Evolutionary conservation across 2,797 vertebrate genomes (phyloP).

Genomic region (Oreochromis grahami): DNA sequence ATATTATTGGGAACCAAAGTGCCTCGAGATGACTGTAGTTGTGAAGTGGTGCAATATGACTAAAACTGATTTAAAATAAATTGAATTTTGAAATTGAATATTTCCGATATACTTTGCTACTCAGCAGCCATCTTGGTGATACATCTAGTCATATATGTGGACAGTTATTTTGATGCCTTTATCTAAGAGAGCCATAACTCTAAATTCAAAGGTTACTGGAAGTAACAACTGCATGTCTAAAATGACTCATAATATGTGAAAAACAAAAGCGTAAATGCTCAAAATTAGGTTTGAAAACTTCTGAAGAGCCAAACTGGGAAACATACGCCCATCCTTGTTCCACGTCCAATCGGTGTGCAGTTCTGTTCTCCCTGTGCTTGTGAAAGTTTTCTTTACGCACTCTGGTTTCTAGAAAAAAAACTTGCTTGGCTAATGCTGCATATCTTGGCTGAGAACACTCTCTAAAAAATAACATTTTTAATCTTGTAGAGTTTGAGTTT

Average conservation of each 20-base stretch:
- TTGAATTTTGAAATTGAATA: not conserved
- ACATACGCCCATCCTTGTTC: not conserved
- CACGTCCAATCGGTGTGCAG: not conserved
- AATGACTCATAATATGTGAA: too few species aligned
- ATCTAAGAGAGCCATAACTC: not conserved
- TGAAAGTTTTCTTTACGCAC: not conserved
- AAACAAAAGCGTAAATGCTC: not conserved
- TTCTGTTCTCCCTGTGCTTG: not conserved
- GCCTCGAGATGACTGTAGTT: not conserved
- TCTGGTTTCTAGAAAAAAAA: not conserved
- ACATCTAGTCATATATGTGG: not conserved
- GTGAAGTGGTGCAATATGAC: not conserved
- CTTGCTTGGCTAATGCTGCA: not conserved
- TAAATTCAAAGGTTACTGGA: too few species aligned
- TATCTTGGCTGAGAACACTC: not conserved
- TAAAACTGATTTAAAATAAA: not conserved
- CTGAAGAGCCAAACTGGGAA: not conserved
- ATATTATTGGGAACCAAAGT: not conserved
- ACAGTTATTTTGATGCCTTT: not conserved
- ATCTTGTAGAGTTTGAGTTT: too few species aligned
- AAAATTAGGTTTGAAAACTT: not conserved
- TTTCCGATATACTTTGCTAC: not conserved
- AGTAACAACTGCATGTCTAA: too few species aligned
- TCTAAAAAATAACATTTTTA: not conserved
- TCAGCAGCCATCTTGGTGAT: not conserved